These are phyloP conservation scores for Serranus cabrilla DNA, from an alignment of 2,797 vertebrate genomes.

Conservation along the genomic window DNA sequence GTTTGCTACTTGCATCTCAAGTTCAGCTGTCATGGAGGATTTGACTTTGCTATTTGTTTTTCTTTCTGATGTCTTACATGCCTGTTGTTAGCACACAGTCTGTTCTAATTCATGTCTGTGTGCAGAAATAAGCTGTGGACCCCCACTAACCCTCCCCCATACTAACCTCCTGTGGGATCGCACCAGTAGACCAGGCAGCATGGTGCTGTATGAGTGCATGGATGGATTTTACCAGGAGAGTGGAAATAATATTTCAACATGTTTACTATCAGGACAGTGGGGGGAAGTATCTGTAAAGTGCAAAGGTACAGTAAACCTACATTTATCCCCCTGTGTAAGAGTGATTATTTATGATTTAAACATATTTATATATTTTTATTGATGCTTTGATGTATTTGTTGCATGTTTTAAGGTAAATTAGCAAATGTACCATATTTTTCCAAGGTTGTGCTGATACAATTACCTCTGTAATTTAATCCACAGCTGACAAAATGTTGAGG, in stretches of 20 bases:
- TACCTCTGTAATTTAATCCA: neutral
- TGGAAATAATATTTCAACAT: slow-evolving; percentile 82
- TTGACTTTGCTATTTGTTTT: slow-evolving; percentile 6
- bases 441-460: neutral
- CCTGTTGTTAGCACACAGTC: slow-evolving; percentile 26
- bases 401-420: neutral
- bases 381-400: too few relatives aligned
- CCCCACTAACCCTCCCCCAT: slow-evolving; percentile 80
- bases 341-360: neutral
- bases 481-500: neutral
- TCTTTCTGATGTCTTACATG: neutral
- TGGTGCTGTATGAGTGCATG: slow-evolving; percentile 84
- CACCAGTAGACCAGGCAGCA: slow-evolving; percentile 76
- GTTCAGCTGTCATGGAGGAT: neutral
- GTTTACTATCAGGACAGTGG: slow-evolving; percentile 85
- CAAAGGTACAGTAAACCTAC: slow-evolving; percentile 80
- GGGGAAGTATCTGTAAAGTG: slow-evolving; percentile 83
- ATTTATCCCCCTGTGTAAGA: neutral
- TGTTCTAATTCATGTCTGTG: slow-evolving; percentile 62
- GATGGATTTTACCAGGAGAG: slow-evolving; percentile 84
- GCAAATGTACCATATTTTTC: neutral
- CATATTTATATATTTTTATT: too few relatives aligned
- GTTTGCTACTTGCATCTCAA: too few relatives aligned
- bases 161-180: slow-evolving; percentile 84
- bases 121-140: slow-evolving; percentile 89